Base-by-base conservation (phyloP, 2,797 vertebrate genomes). In the Halcyon chelicuti region DNA sequence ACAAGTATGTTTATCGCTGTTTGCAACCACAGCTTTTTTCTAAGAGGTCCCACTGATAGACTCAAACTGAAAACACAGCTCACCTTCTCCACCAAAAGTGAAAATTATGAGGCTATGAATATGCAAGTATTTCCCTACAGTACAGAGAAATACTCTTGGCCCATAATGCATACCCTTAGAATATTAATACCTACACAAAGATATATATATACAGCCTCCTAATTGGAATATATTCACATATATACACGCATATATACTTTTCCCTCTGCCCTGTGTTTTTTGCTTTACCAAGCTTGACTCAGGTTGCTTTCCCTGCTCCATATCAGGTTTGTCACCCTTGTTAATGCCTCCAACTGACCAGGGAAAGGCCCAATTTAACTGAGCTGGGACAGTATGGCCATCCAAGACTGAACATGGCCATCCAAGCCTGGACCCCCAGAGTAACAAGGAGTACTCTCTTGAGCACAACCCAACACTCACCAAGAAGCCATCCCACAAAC, bases 171-270 rank as follows among this genome's bases (percentile, higher is more conserved):
- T n/a, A 71, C 23, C 88, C n/a, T 68, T 21, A 46, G n/a, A 61
- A 54, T 2, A 14, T n/a, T 13, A 83, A 63, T 29, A 67, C 10
- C 20, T 57, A 33, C 44, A 70, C 5, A 54, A 22, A 88, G 7
- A 66, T 3, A 54, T 21, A 51, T 2, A 54, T 21, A 51, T 2
- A 14, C 4, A 26, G 2, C n/a, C 19, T 63, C 9, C 16, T 71
- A 22, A n/a, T 19, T 46, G n/a, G 14, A 89, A 63, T 60, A 55
- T 16, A 67, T 6, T 29, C 11, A 61, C 7, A 5, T 2, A 14
- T 3, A 68, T 7, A 6, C 2, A 14, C 2, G 10, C 4, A 8
- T 5, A 49, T 0, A 9, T 10, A 12, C 8, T 72, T 75, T n/a
- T 10, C 2, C 3, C 29, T 4, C 9, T 7, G 13, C n/a, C 14